phyloP scores from a whole-genome alignment of 2,888 invertebrate genomes.

The Sinhomidia bicolor region DNA sequence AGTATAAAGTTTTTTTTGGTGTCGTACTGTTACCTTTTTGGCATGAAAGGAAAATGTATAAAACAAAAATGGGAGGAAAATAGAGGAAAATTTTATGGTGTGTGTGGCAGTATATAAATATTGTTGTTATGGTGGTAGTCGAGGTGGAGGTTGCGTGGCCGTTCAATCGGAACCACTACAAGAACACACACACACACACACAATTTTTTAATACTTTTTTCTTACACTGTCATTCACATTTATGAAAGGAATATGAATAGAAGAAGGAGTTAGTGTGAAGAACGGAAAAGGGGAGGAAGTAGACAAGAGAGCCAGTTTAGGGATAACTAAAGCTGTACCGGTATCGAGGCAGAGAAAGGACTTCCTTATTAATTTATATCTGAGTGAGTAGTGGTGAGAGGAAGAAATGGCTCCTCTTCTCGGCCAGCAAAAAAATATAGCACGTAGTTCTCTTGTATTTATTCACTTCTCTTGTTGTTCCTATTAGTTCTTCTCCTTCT shows the following conservation, averaged over 20 bases:
- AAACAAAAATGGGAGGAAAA: neutral
- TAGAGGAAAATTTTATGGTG: neutral
- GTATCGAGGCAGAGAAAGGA: constrained; percentile 11
- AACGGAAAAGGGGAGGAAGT: neutral
- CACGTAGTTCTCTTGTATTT: constrained; percentile 51
- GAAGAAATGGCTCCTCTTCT: constrained; percentile 16
- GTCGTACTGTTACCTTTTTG: neutral
- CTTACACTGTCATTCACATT: constrained; percentile 51
- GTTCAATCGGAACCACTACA: constrained; percentile 62
- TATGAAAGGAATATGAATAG: constrained; percentile 51
- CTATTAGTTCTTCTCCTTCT: constrained; percentile 39
- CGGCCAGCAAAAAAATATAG: too few species aligned
- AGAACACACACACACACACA: constrained; percentile 53
- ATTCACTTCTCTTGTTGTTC: constrained; percentile 63
- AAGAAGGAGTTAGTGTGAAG: constrained; percentile 38
- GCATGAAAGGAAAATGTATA: neutral
- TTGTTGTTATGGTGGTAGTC: neutral
- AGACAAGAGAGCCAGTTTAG: constrained; percentile 55
- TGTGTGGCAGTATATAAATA: constrained; percentile 5
- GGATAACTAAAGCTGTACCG: constrained; percentile 29
- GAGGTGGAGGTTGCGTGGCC: constrained; percentile 9
- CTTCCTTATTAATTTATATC: constrained; percentile 48
- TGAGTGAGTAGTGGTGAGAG: too few species aligned
- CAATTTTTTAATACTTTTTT: constrained; percentile 11
- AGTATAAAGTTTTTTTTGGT: neutral